Conservation (phyloP, 2,888 invertebrate species). For the Perizoma flavofasciatum region DNA sequence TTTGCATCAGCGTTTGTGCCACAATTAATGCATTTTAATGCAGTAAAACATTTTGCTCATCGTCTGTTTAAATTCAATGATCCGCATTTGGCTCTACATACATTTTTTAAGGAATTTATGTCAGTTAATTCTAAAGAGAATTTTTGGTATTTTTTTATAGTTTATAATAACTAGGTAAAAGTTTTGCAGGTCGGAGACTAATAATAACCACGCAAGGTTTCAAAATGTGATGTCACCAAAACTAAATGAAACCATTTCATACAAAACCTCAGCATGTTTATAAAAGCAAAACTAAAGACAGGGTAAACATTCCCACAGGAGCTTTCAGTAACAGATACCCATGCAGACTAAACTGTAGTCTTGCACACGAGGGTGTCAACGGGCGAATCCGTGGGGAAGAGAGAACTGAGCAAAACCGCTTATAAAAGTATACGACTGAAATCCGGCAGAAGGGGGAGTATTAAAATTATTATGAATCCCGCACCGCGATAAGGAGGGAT, state of each 20-base stretch:
- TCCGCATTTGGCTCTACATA: constrained; percentile 22
- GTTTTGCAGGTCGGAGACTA: too few species aligned
- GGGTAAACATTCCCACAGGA: constrained; percentile 61
- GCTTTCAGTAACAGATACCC: constrained; percentile 59
- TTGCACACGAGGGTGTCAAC: constrained; percentile 69
- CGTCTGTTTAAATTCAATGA: constrained; percentile 27
- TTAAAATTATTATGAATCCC: constrained; percentile 83
- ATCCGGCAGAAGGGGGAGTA: constrained; percentile 61
- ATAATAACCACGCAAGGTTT: too few species aligned
- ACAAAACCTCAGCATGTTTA: constrained; percentile 11
- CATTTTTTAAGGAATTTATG: constrained; percentile 1
- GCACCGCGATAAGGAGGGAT: constrained; percentile 72
- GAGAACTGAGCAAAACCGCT: constrained; percentile 52
- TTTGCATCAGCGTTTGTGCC: constrained; percentile 43
- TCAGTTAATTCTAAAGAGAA: not conserved
- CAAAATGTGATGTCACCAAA: not conserved
- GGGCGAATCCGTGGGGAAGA: constrained; percentile 56
- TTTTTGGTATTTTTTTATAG: not conserved
- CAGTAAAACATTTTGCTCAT: constrained; percentile 27
- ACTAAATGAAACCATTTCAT: constrained; percentile 4
- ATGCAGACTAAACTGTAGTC: constrained; percentile 58
- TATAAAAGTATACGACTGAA: constrained; percentile 69
- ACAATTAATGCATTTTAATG: constrained; percentile 40
- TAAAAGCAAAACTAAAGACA: constrained; percentile 55
- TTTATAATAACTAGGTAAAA: too few species aligned